Base-by-base conservation (phyloP, 2,888 invertebrate genomes). In the Ophion costatus region DNA sequence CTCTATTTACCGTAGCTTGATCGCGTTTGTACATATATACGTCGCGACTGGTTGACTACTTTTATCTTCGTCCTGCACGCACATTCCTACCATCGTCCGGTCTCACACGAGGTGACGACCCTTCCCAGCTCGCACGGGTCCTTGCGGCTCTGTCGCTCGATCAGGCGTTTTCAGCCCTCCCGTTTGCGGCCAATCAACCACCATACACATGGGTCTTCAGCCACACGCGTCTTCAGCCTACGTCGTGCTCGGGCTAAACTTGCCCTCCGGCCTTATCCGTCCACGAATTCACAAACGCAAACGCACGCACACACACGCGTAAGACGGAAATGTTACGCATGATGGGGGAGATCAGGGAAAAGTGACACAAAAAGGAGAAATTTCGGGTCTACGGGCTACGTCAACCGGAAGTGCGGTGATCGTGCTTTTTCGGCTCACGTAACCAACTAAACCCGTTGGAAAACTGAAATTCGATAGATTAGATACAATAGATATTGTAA, bases 151-250 rank as follows among this genome's bases (percentile, higher is more conserved):
- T 73, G 80, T 80, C 85, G 73, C 57, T 76, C 67, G 63, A 80
- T 61, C 81, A 77, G 63, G 73, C 74, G 77, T 69, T 85, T 80
- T 76, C 82, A 90, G 91, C 90, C 91, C 91, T 90, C 91, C 92
- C 92, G 92, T 91, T 93, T 93, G 93, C 89, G 92, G 93, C 93
- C 92, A 93, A 93, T 93, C 93, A 93, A 92, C 90, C 90, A 90
- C 92, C 91, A 93, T 92, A 92, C 91, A 92, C 89, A 63, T n/a
- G 56, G 70, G 56, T 70, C 66, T 61, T 63, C 61, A 63, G 22
- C 74, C 24, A 63, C 74, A 91, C 92, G 91, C 91, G 91, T 89
- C 90, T 81, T 83, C 80, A 80, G 82, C 83, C 80, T 80, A 61
- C 71, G 78, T 81, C 17, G 17, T 59, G 56, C 51, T 79, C 73